phyloP scores from a whole-genome alignment of 2,797 vertebrate genomes.

The Hybognathus amarus region DNA sequence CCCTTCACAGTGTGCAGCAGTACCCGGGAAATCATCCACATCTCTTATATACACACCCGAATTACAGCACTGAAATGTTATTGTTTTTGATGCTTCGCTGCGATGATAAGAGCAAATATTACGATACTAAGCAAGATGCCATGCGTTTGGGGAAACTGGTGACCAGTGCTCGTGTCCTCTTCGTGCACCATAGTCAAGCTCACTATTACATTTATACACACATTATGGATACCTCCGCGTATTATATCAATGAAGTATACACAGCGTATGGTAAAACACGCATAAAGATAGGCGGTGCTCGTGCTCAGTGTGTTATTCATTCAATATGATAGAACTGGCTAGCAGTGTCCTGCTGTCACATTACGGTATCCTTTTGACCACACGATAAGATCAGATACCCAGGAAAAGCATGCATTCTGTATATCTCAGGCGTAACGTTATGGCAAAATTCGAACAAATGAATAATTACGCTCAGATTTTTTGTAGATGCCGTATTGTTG shows the following conservation, averaged over 20 bases:
- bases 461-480: background rate
- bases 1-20: constrained; percentile 6
- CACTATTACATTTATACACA: background rate
- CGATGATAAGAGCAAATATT: background rate
- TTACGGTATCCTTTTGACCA: constrained; percentile 10
- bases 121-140: constrained; percentile 3
- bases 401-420: constrained; percentile 14
- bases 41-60: constrained; percentile 8
- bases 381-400: constrained; percentile 1
- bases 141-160: background rate
- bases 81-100: background rate
- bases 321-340: constrained; percentile 14
- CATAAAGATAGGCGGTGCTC: background rate
- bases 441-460: background rate
- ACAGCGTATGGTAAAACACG: background rate
- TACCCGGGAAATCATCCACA: constrained; percentile 5
- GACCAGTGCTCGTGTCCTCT: background rate
- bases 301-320: background rate
- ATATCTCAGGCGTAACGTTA: background rate
- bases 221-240: background rate
- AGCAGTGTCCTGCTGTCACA: constrained; percentile 21
- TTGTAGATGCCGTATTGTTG: background rate
- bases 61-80: background rate
- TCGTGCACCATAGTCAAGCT: background rate
- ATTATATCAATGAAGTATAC: background rate